Evolutionary conservation across 2,888 invertebrate genomes (phyloP).

Genomic region (Luperina nickerlii): DNA sequence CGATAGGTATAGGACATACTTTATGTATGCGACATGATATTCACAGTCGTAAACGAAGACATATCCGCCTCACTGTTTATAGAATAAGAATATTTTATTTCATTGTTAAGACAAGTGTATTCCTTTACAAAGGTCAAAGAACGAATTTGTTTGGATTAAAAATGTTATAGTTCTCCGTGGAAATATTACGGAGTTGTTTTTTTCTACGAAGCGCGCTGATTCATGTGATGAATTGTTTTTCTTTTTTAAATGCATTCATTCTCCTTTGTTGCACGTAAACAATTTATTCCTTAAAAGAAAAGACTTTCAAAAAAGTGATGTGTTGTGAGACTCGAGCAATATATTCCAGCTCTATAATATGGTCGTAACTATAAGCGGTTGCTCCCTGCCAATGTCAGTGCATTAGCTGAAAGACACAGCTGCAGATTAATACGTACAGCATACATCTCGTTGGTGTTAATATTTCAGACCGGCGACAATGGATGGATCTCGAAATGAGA

Average conservation of each 20-base stretch:
- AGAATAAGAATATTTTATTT: conserved; percentile 37
- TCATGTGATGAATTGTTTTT: neutral
- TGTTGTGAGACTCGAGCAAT: neutral
- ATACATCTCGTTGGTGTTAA: neutral
- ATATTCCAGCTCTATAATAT: neutral
- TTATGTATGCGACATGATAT: conserved; percentile 46
- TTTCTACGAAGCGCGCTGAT: neutral
- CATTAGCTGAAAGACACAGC: neutral
- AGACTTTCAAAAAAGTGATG: neutral
- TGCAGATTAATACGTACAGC: conserved; percentile 6
- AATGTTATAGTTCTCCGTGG: conserved; percentile 14
- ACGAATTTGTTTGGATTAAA: conserved; percentile 26
- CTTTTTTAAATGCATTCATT: neutral
- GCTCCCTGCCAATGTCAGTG: neutral
- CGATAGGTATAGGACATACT: conserved; percentile 17
- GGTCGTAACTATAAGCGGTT: neutral
- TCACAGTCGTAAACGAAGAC: conserved; percentile 45
- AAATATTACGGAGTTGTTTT: neutral
- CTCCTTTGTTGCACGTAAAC: neutral
- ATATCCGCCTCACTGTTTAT: conserved; percentile 31
- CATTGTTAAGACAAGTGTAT: neutral
- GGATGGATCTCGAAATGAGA: neutral
- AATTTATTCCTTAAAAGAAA: neutral
- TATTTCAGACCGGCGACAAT: conserved; percentile 8
- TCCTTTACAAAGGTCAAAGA: conserved; percentile 15